Base-by-base conservation (phyloP, 1,140 invertebrate species). In the Olivierus martensii region DNA sequence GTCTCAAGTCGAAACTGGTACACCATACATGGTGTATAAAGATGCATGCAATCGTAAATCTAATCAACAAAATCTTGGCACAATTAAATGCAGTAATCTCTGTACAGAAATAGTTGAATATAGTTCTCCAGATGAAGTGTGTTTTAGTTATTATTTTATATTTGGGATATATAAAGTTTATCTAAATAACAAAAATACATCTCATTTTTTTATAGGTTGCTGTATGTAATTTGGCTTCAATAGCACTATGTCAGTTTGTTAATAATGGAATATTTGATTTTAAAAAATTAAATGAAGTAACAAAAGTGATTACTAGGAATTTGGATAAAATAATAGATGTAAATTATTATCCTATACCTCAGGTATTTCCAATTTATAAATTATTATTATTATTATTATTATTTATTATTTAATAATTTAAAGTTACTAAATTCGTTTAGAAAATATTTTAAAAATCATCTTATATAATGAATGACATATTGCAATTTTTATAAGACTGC, bases 1-100 rank as follows among this genome's bases (percentile, higher is more conserved):
- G 65, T 79, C 92, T 1, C 96, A 99, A 75, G 87, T 95, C 4
- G 96, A 99, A 77, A 99, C 94, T 15, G 96, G 96, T 22, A 93
- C 85, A 15, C 95, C 96, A 5, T 99, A 94, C 66, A 97, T 99
- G 88, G 69, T 92, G 1, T 98, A 95, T 66, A 98, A 97, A 71
- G 96, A 99, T 74, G 79, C 89, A 14, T 98, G 94, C 63, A 99
- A 99, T 66, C 72, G 83, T 9, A 99, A 99, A 73, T 91, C 87
- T 47, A 99, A 99, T 70, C 96, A 99, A 66, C 82, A 99, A 70
- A 98, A 99, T 73, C 69, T 99, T 17, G 96, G 95, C 22, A 99
- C 95, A 5, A 98, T 99, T 55, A 96, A 95, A 71, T 93, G 92
- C 67, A 95, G 90, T 56, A 99, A 99, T 71, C 73, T 99, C 14